phyloP scores from a whole-genome alignment of 2,797 vertebrate genomes.

The Galagoides demidoff region DNA sequence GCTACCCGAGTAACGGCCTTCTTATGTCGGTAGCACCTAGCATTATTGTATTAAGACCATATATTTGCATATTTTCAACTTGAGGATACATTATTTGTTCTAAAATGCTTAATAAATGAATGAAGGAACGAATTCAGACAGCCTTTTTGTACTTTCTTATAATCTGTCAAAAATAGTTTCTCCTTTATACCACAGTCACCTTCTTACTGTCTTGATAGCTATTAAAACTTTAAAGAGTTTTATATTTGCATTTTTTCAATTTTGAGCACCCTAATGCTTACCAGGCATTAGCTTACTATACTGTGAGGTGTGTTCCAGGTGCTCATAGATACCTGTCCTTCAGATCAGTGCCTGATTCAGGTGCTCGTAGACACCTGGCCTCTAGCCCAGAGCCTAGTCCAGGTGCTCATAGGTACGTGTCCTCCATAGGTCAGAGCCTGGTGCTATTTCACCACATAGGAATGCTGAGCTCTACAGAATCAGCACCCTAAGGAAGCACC shows the following conservation, averaged over 20 bases:
- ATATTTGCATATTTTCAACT: not conserved
- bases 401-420: not conserved
- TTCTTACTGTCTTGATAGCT: not conserved
- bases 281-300: not conserved
- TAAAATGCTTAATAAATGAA: not conserved
- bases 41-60: not conserved
- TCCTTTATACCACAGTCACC: not conserved
- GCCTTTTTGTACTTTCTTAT: not conserved
- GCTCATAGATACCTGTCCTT: not conserved
- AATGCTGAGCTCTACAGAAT: not conserved
- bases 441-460: not conserved
- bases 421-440: not conserved
- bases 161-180: constrained; percentile 17
- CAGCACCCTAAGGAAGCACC: not conserved
- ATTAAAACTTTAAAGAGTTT: not conserved
- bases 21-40: not conserved
- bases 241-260: not conserved
- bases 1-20: not conserved
- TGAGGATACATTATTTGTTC: not conserved
- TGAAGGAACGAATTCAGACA: not conserved
- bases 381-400: not conserved
- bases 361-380: not conserved
- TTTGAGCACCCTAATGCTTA: not conserved
- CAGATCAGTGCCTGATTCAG: not conserved
- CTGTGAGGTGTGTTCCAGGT: not conserved